These are phyloP conservation scores for Trematomus loennbergii DNA, from an alignment of 2,113 vertebrate genomes.

Conservation along the genomic window DNA sequence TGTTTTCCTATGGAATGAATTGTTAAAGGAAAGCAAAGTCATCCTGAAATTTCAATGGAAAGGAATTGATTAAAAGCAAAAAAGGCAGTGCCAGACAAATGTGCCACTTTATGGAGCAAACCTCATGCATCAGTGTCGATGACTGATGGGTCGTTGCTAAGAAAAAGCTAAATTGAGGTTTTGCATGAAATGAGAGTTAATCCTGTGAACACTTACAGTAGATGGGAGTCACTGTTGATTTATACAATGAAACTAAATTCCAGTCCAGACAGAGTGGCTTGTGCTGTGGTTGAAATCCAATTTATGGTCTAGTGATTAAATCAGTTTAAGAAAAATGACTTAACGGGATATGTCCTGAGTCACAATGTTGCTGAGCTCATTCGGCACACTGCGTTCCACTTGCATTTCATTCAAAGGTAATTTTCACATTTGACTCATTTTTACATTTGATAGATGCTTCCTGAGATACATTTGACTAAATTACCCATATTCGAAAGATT, in stretches of 20 bases:
- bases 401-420: constrained; percentile 10
- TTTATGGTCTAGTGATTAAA: not conserved
- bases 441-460: not conserved
- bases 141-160: constrained; percentile 4
- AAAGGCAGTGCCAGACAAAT: constrained; percentile 19
- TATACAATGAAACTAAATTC: not conserved
- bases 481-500: not conserved
- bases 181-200: constrained; percentile 2
- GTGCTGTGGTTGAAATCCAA: not conserved
- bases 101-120: constrained; percentile 2
- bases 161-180: constrained; percentile 12
- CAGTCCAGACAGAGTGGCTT: not conserved
- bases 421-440: constrained; percentile 18
- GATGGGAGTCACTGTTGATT: not conserved
- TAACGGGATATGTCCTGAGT: not conserved
- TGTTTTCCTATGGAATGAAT: constrained; percentile 1
- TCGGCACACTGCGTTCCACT: not conserved
- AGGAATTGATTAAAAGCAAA: constrained; percentile 28
- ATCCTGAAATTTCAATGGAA: not conserved
- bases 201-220: not conserved
- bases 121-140: constrained; percentile 31
- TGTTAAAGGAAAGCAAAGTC: constrained; percentile 10
- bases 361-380: constrained; percentile 5
- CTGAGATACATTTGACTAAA: not conserved
- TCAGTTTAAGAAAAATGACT: constrained; percentile 25